Base-by-base conservation (phyloP, 2,888 invertebrate genomes). In the Bursaphelenchus okinawaensis region DNA sequence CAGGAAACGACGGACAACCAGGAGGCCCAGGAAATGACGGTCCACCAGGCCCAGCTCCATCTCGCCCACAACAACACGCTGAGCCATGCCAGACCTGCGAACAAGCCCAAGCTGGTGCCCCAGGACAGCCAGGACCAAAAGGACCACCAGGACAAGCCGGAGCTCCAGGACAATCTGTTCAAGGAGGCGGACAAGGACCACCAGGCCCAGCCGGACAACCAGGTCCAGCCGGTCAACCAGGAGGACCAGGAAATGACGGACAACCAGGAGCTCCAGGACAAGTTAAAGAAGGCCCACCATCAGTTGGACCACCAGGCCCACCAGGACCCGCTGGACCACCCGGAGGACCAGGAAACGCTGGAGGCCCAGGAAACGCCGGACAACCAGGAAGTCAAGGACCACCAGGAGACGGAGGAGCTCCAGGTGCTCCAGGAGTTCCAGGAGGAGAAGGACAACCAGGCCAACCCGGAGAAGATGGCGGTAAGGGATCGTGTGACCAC, bases 401-500 rank as follows among this genome's bases (percentile, higher is more conserved):
- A 31, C 64, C 52, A 24, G 40, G 40, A 40, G 40, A 40, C 12
- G 40, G 40, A 12, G 40, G 40, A 40, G 16, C 40, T 16, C 40
- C 40, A 40, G 40, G 40, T 4, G n/a, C 40, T n/a, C 40, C 40
- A 40, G 40, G 40, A 40, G 12, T 40, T 12, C 40, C 40, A 12
- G 40, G 40, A 40, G 40, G 40, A 12, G 40, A 40, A 16, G 40
- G 40, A 40, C 40, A 40, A 4, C 40, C 40, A 40, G 40, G 40
- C 12, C 40, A 40, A n/a, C 40, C 40, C 40, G 40, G 40, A 40
- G 40, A 40, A n/a, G n/a, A n/a, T n/a, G 40, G 40, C 40, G 16
- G 16, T n/a, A 40, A 40, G 40, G 67, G 65, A 26, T 31, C 55
- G 51, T 65, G 65, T 55, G 65, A 65, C 52, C 65, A 65, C 59